These are phyloP conservation scores for Trichosurus vulpecula DNA, from an alignment of 2,797 vertebrate genomes.

Conservation along the genomic window DNA sequence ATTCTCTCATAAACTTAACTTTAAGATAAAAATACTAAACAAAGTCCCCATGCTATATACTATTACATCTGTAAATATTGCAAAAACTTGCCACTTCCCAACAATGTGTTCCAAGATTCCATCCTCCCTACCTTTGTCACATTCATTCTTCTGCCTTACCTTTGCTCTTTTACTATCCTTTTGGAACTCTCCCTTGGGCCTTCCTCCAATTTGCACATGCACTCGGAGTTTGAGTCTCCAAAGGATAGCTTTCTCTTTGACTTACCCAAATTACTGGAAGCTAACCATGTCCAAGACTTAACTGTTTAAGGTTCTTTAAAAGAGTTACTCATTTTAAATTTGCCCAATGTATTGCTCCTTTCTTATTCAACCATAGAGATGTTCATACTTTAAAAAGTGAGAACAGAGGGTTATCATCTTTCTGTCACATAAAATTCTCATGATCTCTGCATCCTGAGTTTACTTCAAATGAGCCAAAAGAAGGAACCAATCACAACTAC, in stretches of 20 bases:
- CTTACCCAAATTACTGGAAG: neutral
- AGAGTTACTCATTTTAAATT: neutral
- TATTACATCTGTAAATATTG: neutral
- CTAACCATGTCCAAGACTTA: neutral
- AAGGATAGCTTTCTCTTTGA: neutral
- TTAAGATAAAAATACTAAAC: neutral
- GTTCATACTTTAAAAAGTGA: neutral
- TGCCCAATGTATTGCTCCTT: neutral
- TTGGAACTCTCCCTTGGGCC: neutral
- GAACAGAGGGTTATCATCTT: neutral
- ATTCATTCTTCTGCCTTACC: neutral
- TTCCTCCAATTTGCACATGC: neutral
- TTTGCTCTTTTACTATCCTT: neutral
- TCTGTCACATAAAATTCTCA: neutral
- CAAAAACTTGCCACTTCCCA: neutral
- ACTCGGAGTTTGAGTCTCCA: neutral
- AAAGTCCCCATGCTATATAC: neutral
- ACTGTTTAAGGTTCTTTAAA: neutral
- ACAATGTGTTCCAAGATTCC: neutral
- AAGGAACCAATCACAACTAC: neutral
- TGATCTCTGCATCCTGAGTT: neutral
- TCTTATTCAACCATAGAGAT: neutral
- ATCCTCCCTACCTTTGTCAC: neutral
- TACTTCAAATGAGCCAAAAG: neutral
- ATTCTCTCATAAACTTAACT: neutral